These are phyloP conservation scores for Elaphurus davidianus DNA, from an alignment of 2,113 vertebrate species.

Conservation along the genomic window DNA sequence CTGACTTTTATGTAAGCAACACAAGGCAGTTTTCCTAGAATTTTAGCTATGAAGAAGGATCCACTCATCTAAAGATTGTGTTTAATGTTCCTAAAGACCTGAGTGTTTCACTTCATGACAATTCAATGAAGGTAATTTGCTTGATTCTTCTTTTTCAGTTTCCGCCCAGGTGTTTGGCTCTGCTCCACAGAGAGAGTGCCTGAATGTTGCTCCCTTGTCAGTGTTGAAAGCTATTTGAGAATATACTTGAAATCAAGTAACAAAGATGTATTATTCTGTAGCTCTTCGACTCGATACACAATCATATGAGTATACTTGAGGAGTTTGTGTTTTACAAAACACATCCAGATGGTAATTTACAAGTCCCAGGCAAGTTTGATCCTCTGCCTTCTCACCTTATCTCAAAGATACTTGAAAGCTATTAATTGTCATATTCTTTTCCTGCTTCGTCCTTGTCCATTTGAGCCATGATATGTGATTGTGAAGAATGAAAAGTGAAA, in stretches of 20 bases:
- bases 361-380: background rate
- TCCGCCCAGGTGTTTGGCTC: conserved; percentile 12
- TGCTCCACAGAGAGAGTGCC: background rate
- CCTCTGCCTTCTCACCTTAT: background rate
- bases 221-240: background rate
- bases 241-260: conserved; percentile 23
- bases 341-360: background rate
- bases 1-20: background rate
- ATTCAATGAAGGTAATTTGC: background rate
- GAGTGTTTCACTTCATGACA: background rate
- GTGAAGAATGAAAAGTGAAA: background rate
- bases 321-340: background rate
- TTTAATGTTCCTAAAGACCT: conserved; percentile 35
- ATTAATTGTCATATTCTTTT: background rate
- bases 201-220: background rate
- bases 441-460: background rate
- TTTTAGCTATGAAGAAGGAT: background rate
- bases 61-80: background rate
- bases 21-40: background rate
- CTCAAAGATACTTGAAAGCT: background rate
- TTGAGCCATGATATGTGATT: background rate
- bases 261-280: background rate
- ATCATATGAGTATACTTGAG: background rate
- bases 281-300: background rate
- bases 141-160: background rate